These are phyloP conservation scores for Amblyjoppa fuscipennis DNA, from an alignment of 2,888 invertebrate species.

Conservation along the genomic window DNA sequence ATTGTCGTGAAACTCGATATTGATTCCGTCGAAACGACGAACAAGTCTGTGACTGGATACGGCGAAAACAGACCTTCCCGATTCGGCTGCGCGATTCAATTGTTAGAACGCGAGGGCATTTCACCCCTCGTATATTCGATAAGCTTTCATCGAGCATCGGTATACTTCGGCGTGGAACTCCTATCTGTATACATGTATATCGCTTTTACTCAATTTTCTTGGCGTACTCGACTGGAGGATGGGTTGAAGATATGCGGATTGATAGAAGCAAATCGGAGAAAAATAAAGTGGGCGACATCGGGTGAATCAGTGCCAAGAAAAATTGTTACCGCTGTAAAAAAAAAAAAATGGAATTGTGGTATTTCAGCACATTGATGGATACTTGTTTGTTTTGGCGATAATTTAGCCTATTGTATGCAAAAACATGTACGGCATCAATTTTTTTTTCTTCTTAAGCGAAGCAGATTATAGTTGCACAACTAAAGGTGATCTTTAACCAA, in stretches of 20 bases:
- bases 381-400: no score
- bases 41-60: constrained; percentile 71
- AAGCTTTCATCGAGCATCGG: constrained; percentile 32
- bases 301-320: background rate
- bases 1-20: constrained; percentile 74
- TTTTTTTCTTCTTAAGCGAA: background rate
- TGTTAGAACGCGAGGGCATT: constrained; percentile 20
- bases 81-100: constrained; percentile 44
- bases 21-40: constrained; percentile 74
- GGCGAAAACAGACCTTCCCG: constrained; percentile 5
- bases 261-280: background rate
- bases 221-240: background rate
- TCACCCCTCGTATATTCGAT: constrained; percentile 37
- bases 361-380: no score
- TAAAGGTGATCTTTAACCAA: no score
- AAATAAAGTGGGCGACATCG: background rate
- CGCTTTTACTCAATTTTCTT: background rate
- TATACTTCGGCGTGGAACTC: constrained; percentile 25
- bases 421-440: background rate
- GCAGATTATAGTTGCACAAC: background rate
- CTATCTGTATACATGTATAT: background rate
- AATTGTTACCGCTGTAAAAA: background rate
- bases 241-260: background rate
- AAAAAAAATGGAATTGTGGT: background rate
- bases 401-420: no score